phyloP scores from a whole-genome alignment of 2,797 vertebrate genomes.

The Varecia variegata region DNA sequence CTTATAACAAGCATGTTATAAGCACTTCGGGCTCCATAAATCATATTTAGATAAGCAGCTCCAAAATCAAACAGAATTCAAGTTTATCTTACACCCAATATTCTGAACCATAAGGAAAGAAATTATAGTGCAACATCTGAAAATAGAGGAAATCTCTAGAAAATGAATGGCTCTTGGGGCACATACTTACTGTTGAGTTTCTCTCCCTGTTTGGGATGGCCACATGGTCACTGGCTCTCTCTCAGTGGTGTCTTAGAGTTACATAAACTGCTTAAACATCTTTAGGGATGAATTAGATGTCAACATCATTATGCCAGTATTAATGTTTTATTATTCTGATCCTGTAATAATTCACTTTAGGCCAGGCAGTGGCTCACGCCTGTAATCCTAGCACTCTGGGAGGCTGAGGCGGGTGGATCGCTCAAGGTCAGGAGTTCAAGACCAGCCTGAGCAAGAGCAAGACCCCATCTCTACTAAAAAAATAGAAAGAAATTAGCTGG shows the following conservation, averaged over 20 bases:
- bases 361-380: background rate
- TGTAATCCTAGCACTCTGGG: no score
- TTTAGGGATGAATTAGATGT: background rate
- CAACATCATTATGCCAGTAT: background rate
- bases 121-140: background rate
- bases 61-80: conserved; percentile 4
- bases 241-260: background rate
- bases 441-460: no score
- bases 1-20: background rate
- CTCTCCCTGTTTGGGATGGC: background rate
- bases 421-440: no score
- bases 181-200: background rate
- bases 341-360: background rate
- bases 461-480: no score
- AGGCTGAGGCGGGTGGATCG: no score
- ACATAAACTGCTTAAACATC: background rate
- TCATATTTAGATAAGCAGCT: conserved; percentile 13
- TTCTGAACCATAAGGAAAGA: conserved; percentile 1
- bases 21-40: background rate
- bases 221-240: background rate
- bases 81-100: conserved; percentile 9
- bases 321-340: conserved; percentile 31
- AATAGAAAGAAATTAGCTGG: no score
- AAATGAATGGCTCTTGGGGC: background rate
- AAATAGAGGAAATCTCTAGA: background rate